Base-by-base conservation (phyloP, 35 echinoderm and acorn worm species). In the Apostichopus japonicus region DNA sequence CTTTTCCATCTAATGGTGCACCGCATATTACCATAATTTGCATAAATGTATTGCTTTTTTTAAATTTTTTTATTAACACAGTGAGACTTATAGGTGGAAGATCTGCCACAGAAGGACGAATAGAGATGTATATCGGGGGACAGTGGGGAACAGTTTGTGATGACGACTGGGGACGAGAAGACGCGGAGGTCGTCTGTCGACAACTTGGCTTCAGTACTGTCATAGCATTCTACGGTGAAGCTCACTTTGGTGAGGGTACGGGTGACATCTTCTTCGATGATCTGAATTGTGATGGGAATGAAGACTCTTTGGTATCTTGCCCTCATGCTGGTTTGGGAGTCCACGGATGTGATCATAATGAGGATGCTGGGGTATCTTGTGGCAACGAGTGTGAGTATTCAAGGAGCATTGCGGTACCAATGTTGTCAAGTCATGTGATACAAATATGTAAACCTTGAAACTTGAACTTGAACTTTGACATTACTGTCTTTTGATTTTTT, bases 111-210 rank as follows among this genome's bases (percentile, higher is more conserved):
- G 90, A 96, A 65, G 95, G 95, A 0, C 80, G 95, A 21, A 72
- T 94, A 14, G 95, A 96, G 83, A 59, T 96, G 55, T 89, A 88
- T n/a, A 52, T 94, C 76, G 65, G 61, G 4, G 93, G 83, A 10
- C n/a, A 55, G 6, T 96, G 95, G 95, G 82, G 90, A 8, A 94
- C 95, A 22, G 90, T 96, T 15, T 96, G 95, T 52, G 95, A 96
- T 78, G 95, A 96, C 23, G 24, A 10, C 55, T 96, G 93, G 90
- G 95, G 90, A 5, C 51, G 80, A 10, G 2, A 21, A 0, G 95
- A 96, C 33, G 95, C 90, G 2, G 55, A 89, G 14, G 96, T 97
- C 4, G 93, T 93, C 0, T 97, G 96, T 56, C 58, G 91, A 16
- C 86, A 93, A 67, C 77, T 97, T 17, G 93, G 91, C 10, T 94